These are phyloP conservation scores for Drosophila infuscata DNA, from an alignment of 2,888 invertebrate genomes.

Conservation along the genomic window DNA sequence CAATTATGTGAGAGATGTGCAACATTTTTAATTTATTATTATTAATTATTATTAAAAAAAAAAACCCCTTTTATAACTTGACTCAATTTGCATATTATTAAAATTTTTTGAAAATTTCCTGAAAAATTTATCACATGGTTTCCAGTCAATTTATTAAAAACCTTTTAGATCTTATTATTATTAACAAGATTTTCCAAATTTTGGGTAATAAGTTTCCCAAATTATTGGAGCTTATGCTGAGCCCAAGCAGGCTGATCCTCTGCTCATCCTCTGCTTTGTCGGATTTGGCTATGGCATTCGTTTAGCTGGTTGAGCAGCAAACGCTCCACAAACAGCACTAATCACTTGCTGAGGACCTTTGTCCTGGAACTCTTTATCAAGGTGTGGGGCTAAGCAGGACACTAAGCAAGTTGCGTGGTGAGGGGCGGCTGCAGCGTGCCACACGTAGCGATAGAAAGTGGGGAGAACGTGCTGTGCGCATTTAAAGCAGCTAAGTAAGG, in stretches of 20 bases:
- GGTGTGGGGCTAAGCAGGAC: neutral
- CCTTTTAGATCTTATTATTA: neutral
- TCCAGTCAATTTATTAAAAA: neutral
- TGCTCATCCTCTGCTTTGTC: neutral
- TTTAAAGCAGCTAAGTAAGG: slow-evolving; percentile 77
- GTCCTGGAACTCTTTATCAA: neutral
- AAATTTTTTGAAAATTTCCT: no score
- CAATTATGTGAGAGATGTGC: neutral
- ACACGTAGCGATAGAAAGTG: slow-evolving; percentile 32
- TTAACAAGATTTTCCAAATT: neutral
- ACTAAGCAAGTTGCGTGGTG: neutral
- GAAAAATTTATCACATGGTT: neutral
- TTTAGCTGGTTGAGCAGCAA: slow-evolving; percentile 15
- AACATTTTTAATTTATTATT: neutral
- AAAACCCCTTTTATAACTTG: neutral
- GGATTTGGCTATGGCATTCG: slow-evolving; percentile 2
- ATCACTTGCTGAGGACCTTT: slow-evolving; percentile 48
- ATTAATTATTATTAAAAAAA: no score
- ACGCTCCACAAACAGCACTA: slow-evolving; percentile 31
- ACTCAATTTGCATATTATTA: neutral
- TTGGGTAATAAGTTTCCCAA: neutral
- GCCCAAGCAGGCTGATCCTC: neutral
- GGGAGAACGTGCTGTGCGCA: slow-evolving; percentile 72
- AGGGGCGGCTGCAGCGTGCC: neutral
- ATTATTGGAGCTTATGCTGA: neutral